Conservation (phyloP, 2,797 vertebrate species). For the Channallabes apus region DNA sequence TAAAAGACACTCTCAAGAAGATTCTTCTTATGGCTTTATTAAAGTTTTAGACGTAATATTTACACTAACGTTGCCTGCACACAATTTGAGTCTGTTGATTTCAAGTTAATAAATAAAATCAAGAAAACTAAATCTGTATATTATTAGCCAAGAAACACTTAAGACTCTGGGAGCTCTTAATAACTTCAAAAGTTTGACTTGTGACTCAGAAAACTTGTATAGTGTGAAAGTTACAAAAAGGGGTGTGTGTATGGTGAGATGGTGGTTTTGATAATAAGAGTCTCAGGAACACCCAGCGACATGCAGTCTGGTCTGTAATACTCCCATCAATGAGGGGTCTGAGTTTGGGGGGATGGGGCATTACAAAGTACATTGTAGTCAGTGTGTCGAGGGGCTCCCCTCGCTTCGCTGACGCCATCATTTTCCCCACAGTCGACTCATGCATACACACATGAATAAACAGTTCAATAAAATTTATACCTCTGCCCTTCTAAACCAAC, state of each 20-base stretch:
- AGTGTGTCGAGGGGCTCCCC: constrained; percentile 52
- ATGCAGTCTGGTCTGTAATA: constrained; percentile 57
- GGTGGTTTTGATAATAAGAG: constrained; percentile 49
- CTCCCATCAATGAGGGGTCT: constrained; percentile 56
- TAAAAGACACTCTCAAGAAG: not conserved
- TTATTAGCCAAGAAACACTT: not conserved
- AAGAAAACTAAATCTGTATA: constrained; percentile 11
- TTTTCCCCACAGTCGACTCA: constrained; percentile 50
- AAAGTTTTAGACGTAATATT: not conserved
- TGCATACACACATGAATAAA: constrained; percentile 24
- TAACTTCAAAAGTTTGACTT: constrained; percentile 35
- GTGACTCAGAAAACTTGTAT: constrained; percentile 43
- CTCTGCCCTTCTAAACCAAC: constrained; percentile 58
- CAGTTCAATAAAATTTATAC: constrained; percentile 58
- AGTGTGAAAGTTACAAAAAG: constrained; percentile 40
- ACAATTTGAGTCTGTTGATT: not conserved
- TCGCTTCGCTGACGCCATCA: constrained; percentile 59
- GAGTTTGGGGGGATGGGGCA: constrained; percentile 43
- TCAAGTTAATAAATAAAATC: not conserved
- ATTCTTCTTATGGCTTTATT: constrained; percentile 1
- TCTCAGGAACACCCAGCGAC: constrained; percentile 57
- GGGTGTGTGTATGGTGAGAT: constrained; percentile 54
- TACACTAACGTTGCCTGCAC: not conserved
- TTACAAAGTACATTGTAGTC: constrained; percentile 41
- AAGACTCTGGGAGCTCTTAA: constrained; percentile 30